phyloP scores from a whole-genome alignment of 30 jellyfish, hydroid and myxozoan species.

The Aurelia coerulea region DNA sequence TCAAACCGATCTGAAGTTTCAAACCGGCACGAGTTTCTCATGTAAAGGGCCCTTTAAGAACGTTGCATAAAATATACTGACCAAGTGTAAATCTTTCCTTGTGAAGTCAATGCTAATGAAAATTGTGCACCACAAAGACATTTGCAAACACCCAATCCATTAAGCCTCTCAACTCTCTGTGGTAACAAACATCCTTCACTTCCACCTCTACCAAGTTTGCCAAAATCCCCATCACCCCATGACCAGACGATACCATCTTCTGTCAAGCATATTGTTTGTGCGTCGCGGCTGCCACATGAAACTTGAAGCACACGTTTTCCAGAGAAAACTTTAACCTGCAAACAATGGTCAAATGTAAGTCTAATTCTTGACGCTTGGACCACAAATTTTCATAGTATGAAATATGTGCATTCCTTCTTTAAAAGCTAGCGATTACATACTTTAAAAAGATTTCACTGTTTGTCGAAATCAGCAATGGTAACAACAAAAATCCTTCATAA shows the following conservation, averaged over 20 bases:
- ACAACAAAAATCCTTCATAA: too few species aligned
- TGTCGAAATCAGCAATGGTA: too few species aligned
- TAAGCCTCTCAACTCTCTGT: conserved; percentile 46
- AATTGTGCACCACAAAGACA: conserved; percentile 97
- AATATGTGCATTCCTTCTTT: too few species aligned
- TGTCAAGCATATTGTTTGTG: conserved; percentile 86
- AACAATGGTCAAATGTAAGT: not conserved
- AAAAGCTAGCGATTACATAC: too few species aligned
- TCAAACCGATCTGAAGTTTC: too few species aligned
- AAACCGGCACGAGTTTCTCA: too few species aligned
- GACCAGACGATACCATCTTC: conserved; percentile 89
- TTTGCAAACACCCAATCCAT: conserved; percentile 70
- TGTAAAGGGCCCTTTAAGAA: too few species aligned
- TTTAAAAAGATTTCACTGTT: too few species aligned
- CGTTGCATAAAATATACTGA: not conserved
- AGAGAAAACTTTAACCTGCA: conserved; percentile 79
- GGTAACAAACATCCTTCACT: conserved; percentile 90
- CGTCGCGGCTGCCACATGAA: conserved; percentile 95
- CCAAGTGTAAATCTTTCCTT: conserved; percentile 93
- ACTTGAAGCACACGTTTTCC: conserved; percentile 77
- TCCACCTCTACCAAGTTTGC: conserved; percentile 98
- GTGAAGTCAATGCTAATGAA: conserved; percentile 80
- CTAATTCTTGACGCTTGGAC: too few species aligned
- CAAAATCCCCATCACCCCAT: conserved; percentile 98
- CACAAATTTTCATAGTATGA: too few species aligned